These are phyloP conservation scores for Arctopsyche grandis DNA, from an alignment of 1,140 invertebrate species.

Conservation along the genomic window DNA sequence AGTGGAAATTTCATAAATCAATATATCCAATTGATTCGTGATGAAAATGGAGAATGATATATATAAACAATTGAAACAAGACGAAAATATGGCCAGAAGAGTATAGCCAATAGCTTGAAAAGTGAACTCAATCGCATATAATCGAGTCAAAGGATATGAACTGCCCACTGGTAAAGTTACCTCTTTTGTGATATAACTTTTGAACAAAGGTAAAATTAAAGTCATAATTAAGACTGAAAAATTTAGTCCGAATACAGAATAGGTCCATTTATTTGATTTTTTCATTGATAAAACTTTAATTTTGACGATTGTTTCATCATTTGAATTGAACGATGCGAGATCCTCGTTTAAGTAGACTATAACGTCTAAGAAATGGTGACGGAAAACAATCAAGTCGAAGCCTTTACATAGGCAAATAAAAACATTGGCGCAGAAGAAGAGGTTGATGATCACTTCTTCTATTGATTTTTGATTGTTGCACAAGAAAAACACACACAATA, in stretches of 20 bases:
- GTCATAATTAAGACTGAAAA: neutral
- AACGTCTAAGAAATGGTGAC: neutral
- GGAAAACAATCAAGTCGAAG: neutral
- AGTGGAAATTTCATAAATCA: slow-evolving; percentile 3
- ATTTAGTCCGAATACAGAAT: neutral
- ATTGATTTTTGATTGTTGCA: slow-evolving; percentile 1
- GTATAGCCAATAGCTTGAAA: slow-evolving; percentile 1
- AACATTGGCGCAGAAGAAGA: slow-evolving; percentile 6
- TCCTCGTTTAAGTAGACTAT: neutral
- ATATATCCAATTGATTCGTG: neutral
- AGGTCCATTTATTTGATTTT: neutral
- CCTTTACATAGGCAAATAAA: slow-evolving; percentile 19
- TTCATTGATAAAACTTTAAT: neutral
- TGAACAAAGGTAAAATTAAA: slow-evolving; percentile 1
- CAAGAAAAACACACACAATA: slow-evolving; percentile 4
- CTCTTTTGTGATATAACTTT: neutral
- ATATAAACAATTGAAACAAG: slow-evolving; percentile 3
- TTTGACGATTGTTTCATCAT: neutral
- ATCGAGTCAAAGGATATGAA: neutral
- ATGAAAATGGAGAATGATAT: neutral
- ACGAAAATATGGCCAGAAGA: neutral
- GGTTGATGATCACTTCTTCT: neutral
- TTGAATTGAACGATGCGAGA: neutral
- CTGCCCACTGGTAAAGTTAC: neutral
- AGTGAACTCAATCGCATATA: neutral